Conservation (phyloP, 2,888 invertebrate genomes). For the Polyommatus icarus region DNA sequence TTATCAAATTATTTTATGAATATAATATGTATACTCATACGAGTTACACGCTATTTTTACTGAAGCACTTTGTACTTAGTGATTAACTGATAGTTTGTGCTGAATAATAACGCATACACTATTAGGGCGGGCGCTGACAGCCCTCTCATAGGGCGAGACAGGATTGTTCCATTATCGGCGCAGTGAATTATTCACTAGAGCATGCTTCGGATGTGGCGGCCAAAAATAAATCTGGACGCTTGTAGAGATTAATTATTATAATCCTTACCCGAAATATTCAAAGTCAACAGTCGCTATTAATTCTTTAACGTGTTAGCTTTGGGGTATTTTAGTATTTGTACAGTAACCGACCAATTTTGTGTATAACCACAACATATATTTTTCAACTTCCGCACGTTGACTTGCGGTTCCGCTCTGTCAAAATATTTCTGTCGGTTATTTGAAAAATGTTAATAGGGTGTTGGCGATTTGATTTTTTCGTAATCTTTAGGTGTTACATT, state of each 20-base stretch:
- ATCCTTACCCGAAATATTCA: neutral
- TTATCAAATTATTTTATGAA: neutral
- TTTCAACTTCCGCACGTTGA: neutral
- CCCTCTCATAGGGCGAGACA: constrained; percentile 66
- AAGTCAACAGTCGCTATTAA: neutral
- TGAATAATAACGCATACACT: constrained; percentile 51
- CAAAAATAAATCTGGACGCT: neutral
- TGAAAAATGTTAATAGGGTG: neutral
- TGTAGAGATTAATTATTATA: neutral
- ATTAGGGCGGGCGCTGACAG: constrained; percentile 72
- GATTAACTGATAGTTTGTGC: constrained; percentile 56
- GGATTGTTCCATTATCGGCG: constrained; percentile 77
- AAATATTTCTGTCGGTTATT: neutral
- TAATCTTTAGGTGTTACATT: too few species aligned
- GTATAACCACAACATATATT: neutral
- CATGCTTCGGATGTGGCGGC: constrained; percentile 58
- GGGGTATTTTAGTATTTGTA: constrained; percentile 5
- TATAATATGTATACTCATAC: neutral
- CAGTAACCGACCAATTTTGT: neutral
- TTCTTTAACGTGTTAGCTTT: neutral
- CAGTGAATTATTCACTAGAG: constrained; percentile 69
- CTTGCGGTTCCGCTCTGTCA: neutral
- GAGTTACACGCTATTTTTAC: neutral
- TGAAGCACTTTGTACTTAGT: constrained; percentile 33
- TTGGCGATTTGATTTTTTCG: neutral